Percentiles rank a stretch among this genome's conserved stretches.
These are phyloP conservation scores for Nymphicus hollandicus DNA, from an alignment of 2,113 vertebrate genomes.

Conservation along the genomic window DNA sequence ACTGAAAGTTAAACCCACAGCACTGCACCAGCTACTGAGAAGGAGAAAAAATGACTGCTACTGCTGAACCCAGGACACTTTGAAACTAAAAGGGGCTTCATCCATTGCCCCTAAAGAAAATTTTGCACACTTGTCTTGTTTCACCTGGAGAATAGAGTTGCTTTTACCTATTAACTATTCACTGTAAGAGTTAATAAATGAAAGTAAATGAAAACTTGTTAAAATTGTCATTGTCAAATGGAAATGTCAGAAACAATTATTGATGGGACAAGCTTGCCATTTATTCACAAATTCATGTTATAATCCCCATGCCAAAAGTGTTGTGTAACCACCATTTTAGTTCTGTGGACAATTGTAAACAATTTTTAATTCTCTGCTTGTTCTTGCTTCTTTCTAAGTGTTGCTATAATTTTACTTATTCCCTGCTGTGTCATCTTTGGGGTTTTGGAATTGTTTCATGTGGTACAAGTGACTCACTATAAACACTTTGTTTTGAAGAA, in stretches of 20 bases:
- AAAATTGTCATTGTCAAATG: not conserved
- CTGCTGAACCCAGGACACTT: too few relatives aligned
- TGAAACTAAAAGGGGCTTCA: not conserved
- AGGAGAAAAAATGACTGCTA: too few relatives aligned
- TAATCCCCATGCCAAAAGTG: not conserved
- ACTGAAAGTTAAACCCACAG: too few relatives aligned
- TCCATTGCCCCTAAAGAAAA: not conserved
- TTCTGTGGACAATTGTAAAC: not conserved
- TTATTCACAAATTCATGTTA: not conserved
- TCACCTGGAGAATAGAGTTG: not conserved
- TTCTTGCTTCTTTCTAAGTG: not conserved
- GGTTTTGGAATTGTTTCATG: not conserved
- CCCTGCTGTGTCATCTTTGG: not conserved
- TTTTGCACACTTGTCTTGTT: not conserved
- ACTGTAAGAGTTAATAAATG: not conserved
- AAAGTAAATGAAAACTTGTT: not conserved
- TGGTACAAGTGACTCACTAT: not conserved
- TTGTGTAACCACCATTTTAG: not conserved
- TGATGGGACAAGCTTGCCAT: not conserved
- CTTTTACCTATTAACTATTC: slow-evolving; percentile 3
- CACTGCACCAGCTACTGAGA: too few relatives aligned
- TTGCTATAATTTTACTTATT: not conserved
- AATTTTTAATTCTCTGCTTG: not conserved
- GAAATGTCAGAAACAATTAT: not conserved
- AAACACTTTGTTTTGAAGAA: not conserved